A percentile compares a stretch with the other conserved stretches of the same genome.
Conservation (phyloP, 2,888 invertebrate genomes). For the Caenorhabditis japonica region DNA sequence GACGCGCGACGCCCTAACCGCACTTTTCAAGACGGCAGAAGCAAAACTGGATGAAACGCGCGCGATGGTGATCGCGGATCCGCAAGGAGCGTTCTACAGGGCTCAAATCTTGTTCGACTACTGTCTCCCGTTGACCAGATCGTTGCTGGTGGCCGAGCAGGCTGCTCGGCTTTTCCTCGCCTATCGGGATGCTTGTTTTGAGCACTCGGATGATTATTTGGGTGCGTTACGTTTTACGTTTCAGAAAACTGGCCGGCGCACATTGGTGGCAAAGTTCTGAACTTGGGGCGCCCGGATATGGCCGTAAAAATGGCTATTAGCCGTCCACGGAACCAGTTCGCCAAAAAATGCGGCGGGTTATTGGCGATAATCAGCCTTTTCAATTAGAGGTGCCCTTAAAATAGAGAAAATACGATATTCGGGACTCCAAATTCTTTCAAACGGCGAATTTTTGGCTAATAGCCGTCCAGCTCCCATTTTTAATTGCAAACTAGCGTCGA, state of each 20-base stretch:
- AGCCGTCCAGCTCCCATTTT: too few species aligned
- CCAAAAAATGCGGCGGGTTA: too few species aligned
- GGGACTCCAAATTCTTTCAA: too few species aligned
- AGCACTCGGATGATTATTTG: slow-evolving; percentile 68
- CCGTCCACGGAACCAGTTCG: too few species aligned
- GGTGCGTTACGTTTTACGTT: slow-evolving; percentile 53
- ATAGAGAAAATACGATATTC: too few species aligned
- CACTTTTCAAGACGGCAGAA: slow-evolving; percentile 69
- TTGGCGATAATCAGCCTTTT: too few species aligned
- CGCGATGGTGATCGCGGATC: slow-evolving; percentile 68
- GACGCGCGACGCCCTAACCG: slow-evolving; percentile 84
- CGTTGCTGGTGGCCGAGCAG: slow-evolving; percentile 60
- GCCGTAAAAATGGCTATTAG: too few species aligned
- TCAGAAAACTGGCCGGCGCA: too few species aligned
- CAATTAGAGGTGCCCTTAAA: too few species aligned
- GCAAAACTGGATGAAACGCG: slow-evolving; percentile 56
- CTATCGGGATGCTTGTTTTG: slow-evolving; percentile 73
- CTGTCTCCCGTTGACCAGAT: slow-evolving; percentile 66
- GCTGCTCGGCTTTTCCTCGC: slow-evolving; percentile 66
- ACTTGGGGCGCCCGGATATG: too few species aligned
- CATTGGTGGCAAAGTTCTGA: background rate
- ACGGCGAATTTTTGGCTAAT: too few species aligned
- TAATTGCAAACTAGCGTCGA: too few species aligned
- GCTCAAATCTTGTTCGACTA: slow-evolving; percentile 53
- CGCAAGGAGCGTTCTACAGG: slow-evolving; percentile 57